Evolutionary conservation across 2,113 vertebrate species (phyloP), one percentile per base, ranked within the genome.

Genomic region (Megaceryle maxima): DNA sequence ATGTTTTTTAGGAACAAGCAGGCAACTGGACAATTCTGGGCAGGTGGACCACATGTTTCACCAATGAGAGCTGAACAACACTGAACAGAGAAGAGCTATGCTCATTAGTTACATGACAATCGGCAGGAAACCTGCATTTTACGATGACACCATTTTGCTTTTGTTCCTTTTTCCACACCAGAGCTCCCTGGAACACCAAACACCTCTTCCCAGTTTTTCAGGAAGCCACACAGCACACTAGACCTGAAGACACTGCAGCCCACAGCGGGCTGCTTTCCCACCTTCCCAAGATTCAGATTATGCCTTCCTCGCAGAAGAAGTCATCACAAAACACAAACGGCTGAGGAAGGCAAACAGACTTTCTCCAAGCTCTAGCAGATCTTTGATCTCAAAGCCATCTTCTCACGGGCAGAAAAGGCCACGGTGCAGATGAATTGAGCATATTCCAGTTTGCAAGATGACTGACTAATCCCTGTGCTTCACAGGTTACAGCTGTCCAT

Each of bases 21-120:
- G 15, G 39, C n/a, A 35, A 80, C 12, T 6, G 0, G 5, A 50
- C 41, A 16, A 35, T 10, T 50, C 37, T 31, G 35, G 24, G 41
- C 59, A 55, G 51, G 33, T 6, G 12, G 21, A 41, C 8, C 1
- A 3, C 68, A 62, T 0, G 0, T n/a, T 33, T 48, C 70, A 37
- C 43, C 35, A 11, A 0, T 0, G 2, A 26, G 51, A 41, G 21
- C 14, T 39, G 25, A 59, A 33, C 18, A 5, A 33, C 1, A 29
- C 33, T 25, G 46, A 67, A 8, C 37, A 5, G 68, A 76, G 79
- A 63, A 35, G 19, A 85, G 43, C 80, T 39, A 44, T 5, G 4
- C 39, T 64, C 25, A 1, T 39, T 8, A 21, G 11, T 15, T 43
- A 11, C 0, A 21, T 33, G 43, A 39, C 37, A 24, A 24, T 10